phyloP scores from a whole-genome alignment of 2,113 vertebrate species.

The Stigmatopora argus region DNA sequence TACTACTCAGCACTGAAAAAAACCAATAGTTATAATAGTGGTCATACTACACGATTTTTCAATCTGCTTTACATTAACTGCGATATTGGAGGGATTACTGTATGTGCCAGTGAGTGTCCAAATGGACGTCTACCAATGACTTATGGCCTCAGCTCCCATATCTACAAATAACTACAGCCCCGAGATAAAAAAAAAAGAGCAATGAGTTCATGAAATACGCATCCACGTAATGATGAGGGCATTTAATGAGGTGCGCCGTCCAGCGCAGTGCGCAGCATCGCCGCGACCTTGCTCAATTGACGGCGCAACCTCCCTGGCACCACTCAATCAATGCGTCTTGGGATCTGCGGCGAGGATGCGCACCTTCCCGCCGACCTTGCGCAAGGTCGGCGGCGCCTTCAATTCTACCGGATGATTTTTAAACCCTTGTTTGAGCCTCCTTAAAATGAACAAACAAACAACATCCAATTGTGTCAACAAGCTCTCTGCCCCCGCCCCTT shows the following conservation, averaged over 20 bases:
- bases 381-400: slow-evolving; percentile 33
- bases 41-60: no score
- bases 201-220: slow-evolving; percentile 40
- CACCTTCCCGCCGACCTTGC: slow-evolving; percentile 39
- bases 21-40: no score
- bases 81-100: no score
- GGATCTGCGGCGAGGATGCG: slow-evolving; percentile 60
- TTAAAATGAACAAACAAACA: slow-evolving; percentile 22
- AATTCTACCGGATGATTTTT: slow-evolving; percentile 6
- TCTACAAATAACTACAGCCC: no score
- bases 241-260: slow-evolving; percentile 65
- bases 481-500: slow-evolving; percentile 44
- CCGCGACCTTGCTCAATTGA: slow-evolving; percentile 64
- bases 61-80: no score
- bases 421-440: slow-evolving; percentile 19
- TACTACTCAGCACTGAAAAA: no score
- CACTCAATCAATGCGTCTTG: slow-evolving; percentile 60
- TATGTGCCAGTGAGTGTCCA: no score
- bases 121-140: no score
- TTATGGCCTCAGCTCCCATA: no score
- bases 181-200: no score
- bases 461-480: slow-evolving; percentile 45
- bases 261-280: slow-evolving; percentile 39
- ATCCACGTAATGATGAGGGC: slow-evolving; percentile 52
- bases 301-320: slow-evolving; percentile 56